Conservation (phyloP, 2,888 invertebrate genomes). For the Scaptomyza cyrtandrae region DNA sequence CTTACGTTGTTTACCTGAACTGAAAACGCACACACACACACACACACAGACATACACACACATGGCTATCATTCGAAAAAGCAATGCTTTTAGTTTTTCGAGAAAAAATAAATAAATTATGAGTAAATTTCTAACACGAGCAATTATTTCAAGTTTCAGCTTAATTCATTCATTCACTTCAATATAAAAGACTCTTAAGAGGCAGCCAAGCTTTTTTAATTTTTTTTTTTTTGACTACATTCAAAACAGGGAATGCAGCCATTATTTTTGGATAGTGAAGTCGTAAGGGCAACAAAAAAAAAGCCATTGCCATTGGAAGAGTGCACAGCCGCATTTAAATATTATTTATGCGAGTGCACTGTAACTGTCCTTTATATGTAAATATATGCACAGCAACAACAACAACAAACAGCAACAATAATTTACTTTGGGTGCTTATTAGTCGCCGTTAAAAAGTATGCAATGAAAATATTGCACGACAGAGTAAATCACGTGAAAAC, state of each 20-base stretch:
- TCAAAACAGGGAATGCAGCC: not conserved
- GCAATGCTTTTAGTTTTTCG: no score
- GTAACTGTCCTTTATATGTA: conserved; percentile 59
- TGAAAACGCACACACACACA: not conserved
- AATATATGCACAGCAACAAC: conserved; percentile 9
- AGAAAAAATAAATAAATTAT: no score
- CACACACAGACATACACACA: not conserved
- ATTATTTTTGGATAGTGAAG: not conserved
- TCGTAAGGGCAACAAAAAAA: not conserved
- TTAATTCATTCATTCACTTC: not conserved
- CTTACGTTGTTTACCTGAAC: conserved; percentile 45
- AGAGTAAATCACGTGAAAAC: conserved; percentile 43
- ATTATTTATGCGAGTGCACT: conserved; percentile 47
- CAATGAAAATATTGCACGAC: conserved; percentile 60
- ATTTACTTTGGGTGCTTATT: conserved; percentile 58
- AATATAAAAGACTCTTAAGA: not conserved
- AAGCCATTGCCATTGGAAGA: not conserved
- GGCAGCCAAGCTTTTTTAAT: not conserved
- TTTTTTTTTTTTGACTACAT: not conserved
- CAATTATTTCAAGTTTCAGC: not conserved
- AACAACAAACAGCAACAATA: no score
- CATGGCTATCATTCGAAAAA: no score
- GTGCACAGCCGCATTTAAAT: conserved; percentile 12
- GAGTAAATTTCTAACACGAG: no score
- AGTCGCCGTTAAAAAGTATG: conserved; percentile 57